Base-by-base conservation (phyloP, 2,888 invertebrate genomes). In the Bellardia bayeri region DNA sequence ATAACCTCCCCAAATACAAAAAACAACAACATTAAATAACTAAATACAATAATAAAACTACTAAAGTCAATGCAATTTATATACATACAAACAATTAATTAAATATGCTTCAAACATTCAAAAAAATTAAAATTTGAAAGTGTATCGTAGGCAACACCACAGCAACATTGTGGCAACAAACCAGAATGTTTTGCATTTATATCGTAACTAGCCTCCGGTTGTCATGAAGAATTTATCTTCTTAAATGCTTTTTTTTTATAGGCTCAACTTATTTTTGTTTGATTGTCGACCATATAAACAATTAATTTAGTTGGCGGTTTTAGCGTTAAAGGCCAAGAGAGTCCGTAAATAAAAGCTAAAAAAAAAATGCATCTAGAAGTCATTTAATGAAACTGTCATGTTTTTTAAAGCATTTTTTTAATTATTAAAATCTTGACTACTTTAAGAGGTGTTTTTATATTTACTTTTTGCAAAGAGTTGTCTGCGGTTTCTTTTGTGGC, bases 291-390 rank as follows among this genome's bases (percentile, higher is more conserved):
- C 23, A 23, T 23, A 23, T 23, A 23, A 23, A 23, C 23, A 68
- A 45, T 61, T 79, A 37, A 79, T 69, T 56, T 68, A 56, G 54
- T 79, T 79, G 74, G 82, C 74, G 13, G 64, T 40, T 74, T 66
- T 58, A 37, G 74, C 82, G 66, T 82, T 74, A 82, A 74, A 82
- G 82, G 82, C 49, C 74, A 6, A 30, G 8, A n/a, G 23, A 30
- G 4, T 42, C 2, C 3, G 16, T 14, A 72, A 40, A 40, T 16
- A 54, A 56, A 56, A 42, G 6, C 33, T 23, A 23, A 16, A 54
- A 23, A 16, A 54, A 71, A n/a, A 49, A 49, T 37, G 11, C 9
- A 23, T 76, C 37, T 66, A 66, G 54, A 40, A 66, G 54, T 30
- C 40, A 23, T 66, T 76, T 54, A 76, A 76, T 54, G 64, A 66